Conservation (phyloP, 1,140 invertebrate genomes). For the Caenorhabditis tropicalis region DNA sequence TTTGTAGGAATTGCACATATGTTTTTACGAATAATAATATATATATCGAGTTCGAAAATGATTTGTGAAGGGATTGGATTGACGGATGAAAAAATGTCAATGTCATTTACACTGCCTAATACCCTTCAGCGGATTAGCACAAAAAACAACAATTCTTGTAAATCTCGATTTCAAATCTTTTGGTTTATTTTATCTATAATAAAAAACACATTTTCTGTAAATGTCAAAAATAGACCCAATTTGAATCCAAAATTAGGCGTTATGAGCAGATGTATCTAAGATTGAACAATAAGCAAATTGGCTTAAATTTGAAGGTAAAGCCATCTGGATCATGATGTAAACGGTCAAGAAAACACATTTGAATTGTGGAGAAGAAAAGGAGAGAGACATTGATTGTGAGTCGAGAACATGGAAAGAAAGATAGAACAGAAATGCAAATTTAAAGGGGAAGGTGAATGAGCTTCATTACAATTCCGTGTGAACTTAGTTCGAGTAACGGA, state of each 20-base stretch:
- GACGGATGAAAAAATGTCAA: background rate
- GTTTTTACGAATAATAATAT: slow-evolving; percentile 9
- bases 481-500: slow-evolving; percentile 20
- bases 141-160: too few relatives aligned
- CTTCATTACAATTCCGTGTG: slow-evolving; percentile 40
- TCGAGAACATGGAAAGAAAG: background rate
- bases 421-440: slow-evolving; percentile 22
- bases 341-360: background rate
- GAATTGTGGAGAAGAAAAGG: background rate
- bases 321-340: slow-evolving; percentile 24
- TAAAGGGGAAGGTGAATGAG: slow-evolving; percentile 17
- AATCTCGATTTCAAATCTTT: too few relatives aligned
- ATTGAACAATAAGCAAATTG: slow-evolving; percentile 1
- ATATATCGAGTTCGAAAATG: background rate
- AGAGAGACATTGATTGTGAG: background rate
- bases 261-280: background rate
- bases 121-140: background rate
- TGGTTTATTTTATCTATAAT: too few relatives aligned
- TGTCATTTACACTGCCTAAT: slow-evolving; percentile 24
- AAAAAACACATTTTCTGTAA: too few relatives aligned
- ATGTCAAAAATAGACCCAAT: too few relatives aligned
- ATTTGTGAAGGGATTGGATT: background rate
- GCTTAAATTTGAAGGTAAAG: slow-evolving; percentile 18
- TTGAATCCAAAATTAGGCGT: background rate
- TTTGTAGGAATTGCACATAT: slow-evolving; percentile 30